phyloP scores from a whole-genome alignment of 64 coral and sea anemone species.

The Montipora foliosa region DNA sequence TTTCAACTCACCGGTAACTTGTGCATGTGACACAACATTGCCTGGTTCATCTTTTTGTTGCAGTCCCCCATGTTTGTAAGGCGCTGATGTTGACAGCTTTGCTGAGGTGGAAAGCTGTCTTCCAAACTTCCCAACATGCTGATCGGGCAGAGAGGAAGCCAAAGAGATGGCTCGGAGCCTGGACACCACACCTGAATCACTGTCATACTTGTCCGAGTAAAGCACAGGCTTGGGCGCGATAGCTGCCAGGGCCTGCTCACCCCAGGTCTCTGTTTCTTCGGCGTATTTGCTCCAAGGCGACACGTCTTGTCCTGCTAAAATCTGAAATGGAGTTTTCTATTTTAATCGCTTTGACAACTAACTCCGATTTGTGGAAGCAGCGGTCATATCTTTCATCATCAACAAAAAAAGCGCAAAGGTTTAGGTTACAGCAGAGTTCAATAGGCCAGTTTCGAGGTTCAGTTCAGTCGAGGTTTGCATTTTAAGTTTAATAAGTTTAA shows the following conservation, averaged over 20 bases:
- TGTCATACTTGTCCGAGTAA: conserved; percentile 29
- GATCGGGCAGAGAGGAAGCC: conserved; percentile 18
- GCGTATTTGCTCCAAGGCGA: conserved; percentile 96
- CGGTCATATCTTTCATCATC: no score
- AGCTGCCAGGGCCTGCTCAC: conserved; percentile 71
- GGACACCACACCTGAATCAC: conserved; percentile 13
- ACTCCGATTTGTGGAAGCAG: no score
- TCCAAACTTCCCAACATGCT: conserved; percentile 2
- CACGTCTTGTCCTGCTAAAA: conserved; percentile 77
- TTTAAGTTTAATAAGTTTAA: no score
- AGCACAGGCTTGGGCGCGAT: conserved; percentile 40
- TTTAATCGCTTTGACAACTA: neutral
- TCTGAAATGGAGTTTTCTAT: conserved; percentile 3
- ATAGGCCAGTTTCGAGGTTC: no score
- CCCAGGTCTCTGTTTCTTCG: conserved; percentile 93
- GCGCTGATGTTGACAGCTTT: conserved; percentile 80
- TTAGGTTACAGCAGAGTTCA: no score
- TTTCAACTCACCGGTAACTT: neutral
- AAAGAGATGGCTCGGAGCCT: conserved; percentile 61
- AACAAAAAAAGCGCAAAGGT: no score
- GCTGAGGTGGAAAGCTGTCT: conserved; percentile 51
- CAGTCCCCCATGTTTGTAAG: conserved; percentile 39
- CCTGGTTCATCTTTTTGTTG: conserved; percentile 21
- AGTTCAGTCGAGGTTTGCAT: no score
- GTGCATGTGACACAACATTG: neutral